These are phyloP conservation scores for Apodemus speciosus DNA, from an alignment of 2,113 vertebrate species.

Conservation along the genomic window DNA sequence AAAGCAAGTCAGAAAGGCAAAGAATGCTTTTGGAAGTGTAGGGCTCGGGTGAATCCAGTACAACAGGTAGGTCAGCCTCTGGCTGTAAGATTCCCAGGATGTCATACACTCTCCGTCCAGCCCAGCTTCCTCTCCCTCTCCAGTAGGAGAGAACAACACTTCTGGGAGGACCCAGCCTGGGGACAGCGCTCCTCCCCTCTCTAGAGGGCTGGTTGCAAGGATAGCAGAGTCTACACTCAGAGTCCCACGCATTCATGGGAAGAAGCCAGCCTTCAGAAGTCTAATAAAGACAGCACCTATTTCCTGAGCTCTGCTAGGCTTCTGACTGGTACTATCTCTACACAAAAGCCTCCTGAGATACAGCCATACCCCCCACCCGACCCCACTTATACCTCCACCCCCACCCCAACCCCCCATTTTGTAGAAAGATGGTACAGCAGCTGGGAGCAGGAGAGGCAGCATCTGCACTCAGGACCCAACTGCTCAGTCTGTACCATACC, in stretches of 20 bases:
- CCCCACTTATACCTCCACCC: neutral
- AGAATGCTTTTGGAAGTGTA: neutral
- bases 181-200: neutral
- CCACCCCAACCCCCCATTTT: neutral
- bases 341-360: neutral
- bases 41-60: neutral
- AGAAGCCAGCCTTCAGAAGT: neutral
- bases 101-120: neutral
- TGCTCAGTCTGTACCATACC: neutral
- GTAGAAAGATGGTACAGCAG: neutral
- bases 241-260: neutral
- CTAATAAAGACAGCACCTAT: neutral
- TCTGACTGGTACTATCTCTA: too few species aligned
- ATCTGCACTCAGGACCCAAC: neutral
- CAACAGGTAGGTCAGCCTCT: neutral
- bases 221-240: neutral
- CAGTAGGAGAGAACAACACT: rapidly evolving
- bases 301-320: neutral
- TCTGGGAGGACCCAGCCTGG: too few species aligned
- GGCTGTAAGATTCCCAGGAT: too few species aligned
- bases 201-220: neutral
- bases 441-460: neutral
- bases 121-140: neutral
- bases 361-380: neutral
- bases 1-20: constrained; percentile 10